These are phyloP conservation scores for Drosophila elegans DNA, from an alignment of 1,140 invertebrate genomes.

Conservation along the genomic window DNA sequence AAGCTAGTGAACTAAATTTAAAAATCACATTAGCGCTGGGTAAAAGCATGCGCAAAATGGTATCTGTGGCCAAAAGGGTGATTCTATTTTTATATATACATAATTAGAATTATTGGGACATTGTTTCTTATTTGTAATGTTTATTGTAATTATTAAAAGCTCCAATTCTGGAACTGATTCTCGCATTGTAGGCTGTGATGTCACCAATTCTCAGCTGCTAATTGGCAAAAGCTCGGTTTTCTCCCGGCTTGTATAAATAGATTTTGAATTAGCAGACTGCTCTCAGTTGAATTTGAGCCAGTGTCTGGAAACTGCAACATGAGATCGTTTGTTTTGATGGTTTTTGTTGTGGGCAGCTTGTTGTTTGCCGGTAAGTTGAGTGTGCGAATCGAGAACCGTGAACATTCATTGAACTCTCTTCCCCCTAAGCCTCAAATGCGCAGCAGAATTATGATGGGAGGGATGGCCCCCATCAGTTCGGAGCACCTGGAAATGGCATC, in stretches of 20 bases:
- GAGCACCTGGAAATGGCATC: slow-evolving; percentile 49
- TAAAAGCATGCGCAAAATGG: slow-evolving; percentile 9
- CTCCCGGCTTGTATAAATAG: slow-evolving; percentile 18
- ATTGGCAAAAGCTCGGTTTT: slow-evolving; percentile 27
- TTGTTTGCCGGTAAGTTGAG: slow-evolving; percentile 28
- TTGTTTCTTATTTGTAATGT: background rate
- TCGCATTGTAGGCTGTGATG: slow-evolving; percentile 3
- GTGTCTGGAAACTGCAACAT: slow-evolving; percentile 30
- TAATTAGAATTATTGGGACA: background rate
- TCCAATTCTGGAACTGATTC: background rate
- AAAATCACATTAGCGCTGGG: slow-evolving; percentile 40
- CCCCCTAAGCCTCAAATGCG: slow-evolving; percentile 22
- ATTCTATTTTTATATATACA: slow-evolving; percentile 2
- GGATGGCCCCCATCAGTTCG: slow-evolving; percentile 58
- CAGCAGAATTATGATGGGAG: slow-evolving; percentile 57
- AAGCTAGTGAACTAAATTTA: slow-evolving; percentile 48
- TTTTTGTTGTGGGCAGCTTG: background rate
- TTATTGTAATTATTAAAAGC: background rate
- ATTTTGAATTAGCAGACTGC: slow-evolving; percentile 13
- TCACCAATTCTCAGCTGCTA: slow-evolving; percentile 15
- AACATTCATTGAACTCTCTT: slow-evolving; percentile 14
- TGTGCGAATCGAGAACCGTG: background rate
- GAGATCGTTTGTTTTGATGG: slow-evolving; percentile 5
- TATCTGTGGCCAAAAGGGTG: slow-evolving; percentile 13
- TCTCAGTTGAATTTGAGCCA: slow-evolving; percentile 24